Evolutionary conservation across 2,113 vertebrate species (phyloP).

Genomic region (rat (Rattus norvegicus)): GRCr8 NC_086028.1:18774001-18774500

Average conservation of each 20-base stretch:
- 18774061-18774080: background rate
- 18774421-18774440: background rate
- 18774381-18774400: background rate
- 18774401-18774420: background rate
- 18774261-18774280: background rate
- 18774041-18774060: background rate
- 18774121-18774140: background rate
- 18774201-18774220: background rate
- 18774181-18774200: background rate
- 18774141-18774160: background rate
- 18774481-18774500: background rate
- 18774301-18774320: slow-evolving; percentile 6
- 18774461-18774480: slow-evolving; percentile 26
- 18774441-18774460: background rate
- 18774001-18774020: background rate
- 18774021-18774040: background rate
- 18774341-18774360: background rate
- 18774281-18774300: background rate
- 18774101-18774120: background rate
- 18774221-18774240: background rate
- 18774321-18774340: background rate
- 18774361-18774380: slow-evolving; percentile 29
- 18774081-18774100: background rate
- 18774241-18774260: background rate
- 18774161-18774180: background rate